Conservation (phyloP, 2,888 invertebrate species). For the Limnephilus auricula region DNA sequence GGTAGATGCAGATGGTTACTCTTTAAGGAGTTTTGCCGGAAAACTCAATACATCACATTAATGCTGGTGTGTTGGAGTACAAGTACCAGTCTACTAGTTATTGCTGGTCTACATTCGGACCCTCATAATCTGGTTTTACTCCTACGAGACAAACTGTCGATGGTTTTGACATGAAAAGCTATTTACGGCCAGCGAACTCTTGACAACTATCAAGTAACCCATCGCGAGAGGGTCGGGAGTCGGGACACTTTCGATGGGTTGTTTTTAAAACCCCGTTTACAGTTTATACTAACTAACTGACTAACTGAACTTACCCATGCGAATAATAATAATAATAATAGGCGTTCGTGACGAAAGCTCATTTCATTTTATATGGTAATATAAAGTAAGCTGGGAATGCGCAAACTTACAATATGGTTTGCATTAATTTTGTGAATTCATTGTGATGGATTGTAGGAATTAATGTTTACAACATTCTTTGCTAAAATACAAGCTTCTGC, state of each 20-base stretch:
- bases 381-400: background rate
- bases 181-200: constrained; percentile 26
- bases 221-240: background rate
- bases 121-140: background rate
- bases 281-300: no score
- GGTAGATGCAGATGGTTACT: background rate
- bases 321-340: background rate
- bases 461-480: background rate
- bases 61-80: background rate
- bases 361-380: background rate
- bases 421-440: background rate
- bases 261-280: constrained; percentile 34
- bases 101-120: background rate
- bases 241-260: constrained; percentile 19
- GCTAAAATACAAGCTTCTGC: no score
- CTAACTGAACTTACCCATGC: background rate
- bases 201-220: background rate
- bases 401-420: background rate
- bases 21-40: background rate
- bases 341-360: constrained; percentile 2
- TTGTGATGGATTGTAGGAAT: background rate
- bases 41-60: constrained; percentile 3
- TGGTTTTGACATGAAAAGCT: constrained; percentile 31
- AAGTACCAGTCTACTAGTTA: background rate
- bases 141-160: background rate